Evolutionary conservation across 2,888 invertebrate genomes (phyloP), one percentile per base, ranked within the genome.

Genomic region (Parnassius apollo): DNA sequence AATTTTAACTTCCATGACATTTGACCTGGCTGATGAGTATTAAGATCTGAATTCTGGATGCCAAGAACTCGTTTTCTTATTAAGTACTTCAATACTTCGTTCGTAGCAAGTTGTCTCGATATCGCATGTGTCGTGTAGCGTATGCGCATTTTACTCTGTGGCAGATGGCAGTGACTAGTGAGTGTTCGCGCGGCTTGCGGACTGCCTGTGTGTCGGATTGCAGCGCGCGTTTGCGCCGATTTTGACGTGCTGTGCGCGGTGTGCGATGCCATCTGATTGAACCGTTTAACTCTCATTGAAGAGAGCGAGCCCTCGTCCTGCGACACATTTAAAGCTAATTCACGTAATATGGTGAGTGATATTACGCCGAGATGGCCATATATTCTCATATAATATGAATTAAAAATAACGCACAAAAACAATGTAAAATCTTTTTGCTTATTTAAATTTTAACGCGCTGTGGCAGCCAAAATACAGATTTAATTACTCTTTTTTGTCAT

Each of bases 231-330:
- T 35, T 62, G 50, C 62, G 64, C 59, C 60, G 55, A 51, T 59
- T 63, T 25, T 58, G 53, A 61, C 58, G 68, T 61, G 18, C 18
- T 18, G 66, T 68, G 65, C 58, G 58, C 63, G 57, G 76, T 75
- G 77, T 76, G 86, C 81, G 80, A 82, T 84, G 81, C 72, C 67
- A 69, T 71, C 75, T 80, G 78, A 83, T 86, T 88, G 83, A 78
- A 82, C 81, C 85, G 82, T 82, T 86, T 89, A 81, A 76, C 76
- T 83, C 77, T 83, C 75, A 78, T 81, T 81, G 72, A 73, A 67
- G 76, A 81, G 71, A 69, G 65, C 67, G 68, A 62, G 69, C 69
- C 76, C 74, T 73, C 72, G 74, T 81, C 78, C 78, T 80, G 80
- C 71, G 71, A 67, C 69, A 73, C 70, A 63, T 69, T 69, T 12